Base-by-base conservation (phyloP, 2,888 invertebrate species). In the Bellardia pandia region DNA sequence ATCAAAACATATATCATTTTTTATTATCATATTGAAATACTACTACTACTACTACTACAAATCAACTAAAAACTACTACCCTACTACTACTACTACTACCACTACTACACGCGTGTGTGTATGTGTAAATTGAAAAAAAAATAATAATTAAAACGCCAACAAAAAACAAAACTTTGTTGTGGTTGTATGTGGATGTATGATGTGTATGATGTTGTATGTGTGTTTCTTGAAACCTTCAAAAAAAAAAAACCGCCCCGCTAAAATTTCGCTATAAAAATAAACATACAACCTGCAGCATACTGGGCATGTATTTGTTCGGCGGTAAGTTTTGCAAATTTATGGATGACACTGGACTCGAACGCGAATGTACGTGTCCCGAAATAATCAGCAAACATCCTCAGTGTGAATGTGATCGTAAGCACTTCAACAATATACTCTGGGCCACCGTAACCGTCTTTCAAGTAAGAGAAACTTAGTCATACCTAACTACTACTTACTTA, bases 301-400 rank as follows among this genome's bases (percentile, higher is more conserved):
- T 99, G 96, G 99, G 99, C 95, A 99, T 98, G 98, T 98, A 98
- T 96, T 97, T 99, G 95, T 99, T 99, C 96, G 98, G 98, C 95
- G 98, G 98, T 97, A 98, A 98, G 97, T 98, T 99, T 98, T 98
- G 98, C 97, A 98, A 98, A 96, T 97, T 96, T 96, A 96, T 96
- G 95, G 97, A 98, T 95, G 97, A 97, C 94, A 95, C 95, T 94
- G 96, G 96, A 94, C 94, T 94, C 94, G 96, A 96, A 94, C 96
- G 96, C 94, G 97, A 97, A 95, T 99, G 99, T 95, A 97, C 97
- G 94, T 99, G 98, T 95, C 96, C 96, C 93, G 97, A 98, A 95
- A 97, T 97, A 95, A 95, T 97, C 94, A 96, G 97, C 94, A 96
- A 96, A 94, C 96, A 97, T 95, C 96, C 97, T 94, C 95, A 96